Evolutionary conservation across 92 coral and sea anemone species (phyloP), one percentile per base, ranked within the genome.

Genomic region (Porites rus): DNA sequence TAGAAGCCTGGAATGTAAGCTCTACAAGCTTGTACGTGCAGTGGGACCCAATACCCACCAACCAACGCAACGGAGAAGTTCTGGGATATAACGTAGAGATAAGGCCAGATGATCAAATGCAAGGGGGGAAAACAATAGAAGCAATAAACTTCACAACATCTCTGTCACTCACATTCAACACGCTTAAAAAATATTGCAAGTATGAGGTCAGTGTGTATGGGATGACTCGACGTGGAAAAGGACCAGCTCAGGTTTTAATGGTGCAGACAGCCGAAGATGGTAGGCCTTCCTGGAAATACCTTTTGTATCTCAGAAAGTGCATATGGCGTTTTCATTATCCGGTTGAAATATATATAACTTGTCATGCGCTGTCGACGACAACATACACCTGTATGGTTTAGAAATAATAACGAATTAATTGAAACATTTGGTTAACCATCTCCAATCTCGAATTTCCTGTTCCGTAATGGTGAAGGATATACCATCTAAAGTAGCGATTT

Each of bases 231-330:
- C 61, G 13, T 22, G 84, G 84, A 13, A 1, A 12, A 14, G 84
- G 84, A 13, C 84, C 84, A 6, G 20, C 64, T 10, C 20, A 7
- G 3, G 1, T 6, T 8, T 16, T 20, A 16, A 21, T 25, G 0
- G 76, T 80, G 74, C 73, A 67, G 19, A 80, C 84, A n/a, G 84
- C 43, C 14, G 84, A 80, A 65, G 84, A 80, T 67, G 84, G 84
- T 80, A 67, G 51, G 75, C 8, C 17, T 24, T 10, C 46, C 46
- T 38, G 0, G 46, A 38, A 38, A 38, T 4, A 38, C 46, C 46
- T 38, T 3, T 3, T 38, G 46, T 38, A 38, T 6, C 46, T 38
- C 6, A 38, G 46, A 38, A 38, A 38, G 46, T 38, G 6, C 46
- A 38, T 0, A 0, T 38, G 6, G 46, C 46, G 46, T 38, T 38